These are phyloP conservation scores for Drosophila simulans DNA, from an alignment of 1,140 invertebrate species.

Conservation along the genomic window DNA sequence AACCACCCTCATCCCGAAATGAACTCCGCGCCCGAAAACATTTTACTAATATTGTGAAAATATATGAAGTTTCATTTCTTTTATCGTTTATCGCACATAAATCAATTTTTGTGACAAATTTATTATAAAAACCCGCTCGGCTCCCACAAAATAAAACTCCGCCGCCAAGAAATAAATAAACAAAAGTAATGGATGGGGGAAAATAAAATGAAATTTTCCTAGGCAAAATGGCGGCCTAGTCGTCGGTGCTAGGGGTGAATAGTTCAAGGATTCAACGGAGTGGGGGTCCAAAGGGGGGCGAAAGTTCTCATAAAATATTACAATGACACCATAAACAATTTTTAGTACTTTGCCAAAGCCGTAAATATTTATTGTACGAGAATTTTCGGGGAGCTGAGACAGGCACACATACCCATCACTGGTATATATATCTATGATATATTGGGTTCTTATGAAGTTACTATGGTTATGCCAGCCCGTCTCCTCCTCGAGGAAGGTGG, in stretches of 20 bases:
- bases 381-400: slow-evolving; percentile 26
- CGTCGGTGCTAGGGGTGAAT: slow-evolving; percentile 8
- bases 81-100: slow-evolving; percentile 83
- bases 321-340: slow-evolving; percentile 83
- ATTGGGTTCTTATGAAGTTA: slow-evolving; percentile 81
- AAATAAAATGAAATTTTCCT: slow-evolving; percentile 50
- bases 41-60: slow-evolving; percentile 59
- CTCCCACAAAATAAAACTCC: slow-evolving; percentile 44
- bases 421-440: slow-evolving; percentile 46
- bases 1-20: slow-evolving; percentile 7
- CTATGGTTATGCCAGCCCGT: slow-evolving; percentile 59
- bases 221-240: slow-evolving; percentile 24
- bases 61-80: slow-evolving; percentile 67
- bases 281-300: slow-evolving; percentile 18
- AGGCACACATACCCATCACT: slow-evolving; percentile 22
- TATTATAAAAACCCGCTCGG: slow-evolving; percentile 72
- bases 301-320: slow-evolving; percentile 80
- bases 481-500: slow-evolving; percentile 3
- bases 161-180: slow-evolving; percentile 41
- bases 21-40: slow-evolving; percentile 21
- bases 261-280: slow-evolving; percentile 1
- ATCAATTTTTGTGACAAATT: slow-evolving; percentile 84
- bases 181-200: slow-evolving; percentile 16
- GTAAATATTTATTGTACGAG: slow-evolving; percentile 78
- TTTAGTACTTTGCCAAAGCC: slow-evolving; percentile 78